phyloP scores from a whole-genome alignment of 2,797 vertebrate species.

The Eurystomus glaucurus region DNA sequence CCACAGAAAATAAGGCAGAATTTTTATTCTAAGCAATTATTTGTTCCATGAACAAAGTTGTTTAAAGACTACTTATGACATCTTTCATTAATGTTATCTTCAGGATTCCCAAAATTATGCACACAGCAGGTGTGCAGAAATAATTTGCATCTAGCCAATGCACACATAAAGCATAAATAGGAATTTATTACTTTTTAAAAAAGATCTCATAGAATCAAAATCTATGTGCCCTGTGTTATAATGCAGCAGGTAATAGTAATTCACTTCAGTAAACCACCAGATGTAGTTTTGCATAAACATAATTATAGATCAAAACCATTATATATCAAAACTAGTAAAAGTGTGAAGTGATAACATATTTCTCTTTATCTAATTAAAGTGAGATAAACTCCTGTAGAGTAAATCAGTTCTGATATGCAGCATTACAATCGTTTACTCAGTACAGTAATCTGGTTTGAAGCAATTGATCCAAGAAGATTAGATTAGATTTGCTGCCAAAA shows the following conservation, averaged over 20 bases:
- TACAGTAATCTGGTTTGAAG: conserved; percentile 20
- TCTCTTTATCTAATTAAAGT: conserved; percentile 39
- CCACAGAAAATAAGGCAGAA: not conserved
- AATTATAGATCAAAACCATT: conserved; percentile 15
- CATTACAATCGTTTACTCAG: not conserved
- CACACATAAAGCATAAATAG: not conserved
- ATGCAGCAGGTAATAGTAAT: conserved; percentile 16
- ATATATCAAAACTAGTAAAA: conserved; percentile 28
- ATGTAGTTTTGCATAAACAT: conserved; percentile 34
- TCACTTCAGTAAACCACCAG: conserved; percentile 28
- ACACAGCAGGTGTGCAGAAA: not conserved
- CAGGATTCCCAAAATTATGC: not conserved
- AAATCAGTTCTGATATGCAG: conserved; percentile 33
- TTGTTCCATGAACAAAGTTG: not conserved
- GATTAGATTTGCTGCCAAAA: conserved; percentile 39
- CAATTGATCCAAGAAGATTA: conserved; percentile 35
- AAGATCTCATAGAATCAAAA: not conserved
- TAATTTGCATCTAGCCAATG: not conserved
- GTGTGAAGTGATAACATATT: conserved; percentile 29
- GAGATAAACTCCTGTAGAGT: conserved; percentile 31
- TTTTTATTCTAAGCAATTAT: not conserved
- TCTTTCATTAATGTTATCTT: not conserved
- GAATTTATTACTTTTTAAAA: not conserved
- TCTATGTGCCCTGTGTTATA: conserved; percentile 7
- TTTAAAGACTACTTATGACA: not conserved